Percentiles rank a stretch among this genome's conserved stretches.
Conservation (phyloP, 2,113 vertebrate species). For the Oryctolagus cuniculus region DNA sequence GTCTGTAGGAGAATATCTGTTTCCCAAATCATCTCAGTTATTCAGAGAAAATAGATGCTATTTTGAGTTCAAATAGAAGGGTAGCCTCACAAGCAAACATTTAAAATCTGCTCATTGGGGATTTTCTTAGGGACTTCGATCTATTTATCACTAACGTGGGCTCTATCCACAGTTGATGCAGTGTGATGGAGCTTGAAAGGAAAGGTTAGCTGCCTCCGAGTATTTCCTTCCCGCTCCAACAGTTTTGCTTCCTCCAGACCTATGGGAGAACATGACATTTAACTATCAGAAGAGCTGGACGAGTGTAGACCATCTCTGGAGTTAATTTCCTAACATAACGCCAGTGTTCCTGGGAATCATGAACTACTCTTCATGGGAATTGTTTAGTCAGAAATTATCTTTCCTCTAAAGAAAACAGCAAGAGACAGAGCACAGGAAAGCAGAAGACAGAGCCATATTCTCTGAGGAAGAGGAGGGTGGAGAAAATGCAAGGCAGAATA, state of each 20-base stretch:
- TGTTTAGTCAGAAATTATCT: background rate
- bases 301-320: background rate
- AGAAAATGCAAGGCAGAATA: background rate
- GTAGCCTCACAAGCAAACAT: constrained; percentile 32
- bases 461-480: background rate
- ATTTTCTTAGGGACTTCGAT: constrained; percentile 10
- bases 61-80: constrained; percentile 63
- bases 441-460: background rate
- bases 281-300: background rate
- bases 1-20: constrained; percentile 61
- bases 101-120: constrained; percentile 48
- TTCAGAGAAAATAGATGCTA: constrained; percentile 66
- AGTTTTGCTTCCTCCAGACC: too few species aligned
- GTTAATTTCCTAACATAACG: constrained; percentile 4
- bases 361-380: background rate
- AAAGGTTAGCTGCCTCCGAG: background rate
- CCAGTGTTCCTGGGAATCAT: background rate
- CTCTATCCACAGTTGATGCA: background rate
- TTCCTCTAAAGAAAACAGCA: background rate
- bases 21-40: constrained; percentile 66
- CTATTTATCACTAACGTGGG: constrained; percentile 27
- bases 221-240: background rate
- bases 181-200: background rate
- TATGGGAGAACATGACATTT: background rate
- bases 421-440: background rate